These are phyloP conservation scores for Fragum sueziense DNA, from an alignment of 2,888 invertebrate genomes.

Conservation along the genomic window DNA sequence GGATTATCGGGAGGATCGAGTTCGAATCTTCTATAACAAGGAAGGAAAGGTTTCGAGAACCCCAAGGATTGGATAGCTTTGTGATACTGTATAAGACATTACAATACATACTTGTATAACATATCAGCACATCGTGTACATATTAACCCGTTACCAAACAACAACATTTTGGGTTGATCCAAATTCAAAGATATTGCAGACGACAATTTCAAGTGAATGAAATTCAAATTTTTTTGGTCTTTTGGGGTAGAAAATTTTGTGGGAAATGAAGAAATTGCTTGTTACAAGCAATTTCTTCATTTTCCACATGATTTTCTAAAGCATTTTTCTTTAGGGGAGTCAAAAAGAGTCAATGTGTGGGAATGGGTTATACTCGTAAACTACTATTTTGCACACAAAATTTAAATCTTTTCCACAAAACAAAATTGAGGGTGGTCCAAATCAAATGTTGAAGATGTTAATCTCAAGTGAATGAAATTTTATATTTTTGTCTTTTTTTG, in stretches of 20 bases:
- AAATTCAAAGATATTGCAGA: too few relatives aligned
- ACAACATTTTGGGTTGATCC: too few relatives aligned
- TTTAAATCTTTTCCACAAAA: background rate
- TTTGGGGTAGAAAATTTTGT: background rate
- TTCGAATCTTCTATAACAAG: conserved; percentile 65
- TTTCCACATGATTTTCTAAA: background rate
- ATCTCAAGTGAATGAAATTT: background rate
- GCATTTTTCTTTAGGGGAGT: background rate
- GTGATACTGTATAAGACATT: background rate
- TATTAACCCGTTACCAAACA: too few relatives aligned
- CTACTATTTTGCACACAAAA: background rate
- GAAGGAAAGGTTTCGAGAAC: conserved; percentile 64
- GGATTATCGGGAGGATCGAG: conserved; percentile 70
- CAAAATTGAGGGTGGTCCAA: background rate
- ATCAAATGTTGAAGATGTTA: background rate
- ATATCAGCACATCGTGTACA: background rate
- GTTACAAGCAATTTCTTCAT: conserved; percentile 2
- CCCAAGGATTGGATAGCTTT: conserved; percentile 66
- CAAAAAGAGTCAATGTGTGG: background rate
- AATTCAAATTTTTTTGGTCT: too few relatives aligned
- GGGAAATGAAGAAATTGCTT: conserved; percentile 5
- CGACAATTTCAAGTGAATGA: too few relatives aligned
- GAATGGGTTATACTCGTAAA: background rate
- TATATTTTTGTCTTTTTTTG: background rate
- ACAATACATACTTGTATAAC: background rate